Evolutionary conservation across 2,888 invertebrate genomes (phyloP), one percentile per base, ranked within the genome.

Genomic region (Dryadula phaetusa): DNA sequence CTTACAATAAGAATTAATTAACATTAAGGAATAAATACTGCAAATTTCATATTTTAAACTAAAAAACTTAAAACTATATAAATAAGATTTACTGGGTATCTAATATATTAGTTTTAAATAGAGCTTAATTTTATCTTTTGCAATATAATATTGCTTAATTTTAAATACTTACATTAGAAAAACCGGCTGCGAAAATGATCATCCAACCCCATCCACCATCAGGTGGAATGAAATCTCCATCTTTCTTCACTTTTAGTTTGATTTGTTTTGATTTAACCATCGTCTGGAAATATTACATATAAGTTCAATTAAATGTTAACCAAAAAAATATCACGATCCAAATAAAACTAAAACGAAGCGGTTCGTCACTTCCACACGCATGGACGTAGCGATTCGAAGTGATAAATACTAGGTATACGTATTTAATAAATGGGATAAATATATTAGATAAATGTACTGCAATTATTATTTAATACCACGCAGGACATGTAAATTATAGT

Each of bases 121-220:
- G 28, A 6, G 28, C 3, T 4, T 28, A 28, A 28, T 28, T 28
- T 28, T 28, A 28, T 3, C 14, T 42, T 42, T 44, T 44, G n/a
- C 5, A 18, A 18, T n/a, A n/a, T n/a, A n/a, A n/a, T n/a, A n/a
- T n/a, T n/a, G n/a, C 6, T 18, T 44, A 25, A 28, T 12, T 12
- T 22, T 7, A 22, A 10, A 20, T 44, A 94, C 95, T 94, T 88
- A 96, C 96, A 82, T 96, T 96, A 62, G 95, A 95, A 76, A 95
- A 88, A 74, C 96, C 96, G 58, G 95, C 95, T 4, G 96, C 96
- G 6, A 96, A 77, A 34, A 96, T 94, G 20, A 96, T 93, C 81
- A 96, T 88, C 96, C 96, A 96, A 0, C 95, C 95, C 96, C 96
- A 96, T 0, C 96, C 96, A 4, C 96, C 96, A 81, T 96, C 96